Evolutionary conservation across 1,140 invertebrate species (phyloP), one percentile per base, ranked within the genome.

Genomic region (Pomacea maculata): DNA sequence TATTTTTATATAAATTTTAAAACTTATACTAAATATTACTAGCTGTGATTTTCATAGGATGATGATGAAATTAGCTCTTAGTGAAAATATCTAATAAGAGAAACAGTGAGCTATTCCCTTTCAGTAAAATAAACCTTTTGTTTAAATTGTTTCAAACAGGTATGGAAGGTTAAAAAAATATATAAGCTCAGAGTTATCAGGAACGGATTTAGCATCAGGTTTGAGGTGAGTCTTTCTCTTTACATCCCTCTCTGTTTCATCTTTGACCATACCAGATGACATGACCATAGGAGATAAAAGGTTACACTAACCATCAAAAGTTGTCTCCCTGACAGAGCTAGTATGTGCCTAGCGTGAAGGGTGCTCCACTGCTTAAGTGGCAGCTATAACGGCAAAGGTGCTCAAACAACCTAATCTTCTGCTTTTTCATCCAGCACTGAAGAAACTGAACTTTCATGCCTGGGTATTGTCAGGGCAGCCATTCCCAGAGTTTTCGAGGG

Each of bases 81-180:
- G 4, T 17, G 34, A 45, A 45, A 45, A 45, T 45, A 45, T 45
- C 34, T 45, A 45, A 45, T 65, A 25, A 12, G 29, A 12, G 21
- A 25, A 25, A 21, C 10, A 70, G 10, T 70, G 29, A 11, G 64
- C 10, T 70, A 12, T 70, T 70, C 67, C 11, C n/a, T 70, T 25
- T 70, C 12, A 25, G 21, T 70, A 34, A 70, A 17, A 8, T 70
- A 21, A 25, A 70, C 67, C 1, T n/a, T 25, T 70, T 70, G 67
- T 70, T 34, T 2, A 1, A 25, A 1, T n/a, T 70, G 14, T 10
- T 52, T 75, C 21, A 83, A 91, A 77, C 88, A 98, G 95, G 88
- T 97, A 78, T 99, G 97, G 97, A 98, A 99, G 92, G 94, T 97
- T 17, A 96, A 94, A 83, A 99, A 98, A 91, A 96, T 98, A 15